These are phyloP conservation scores for Melipona quadrifasciata DNA, from an alignment of 1,140 invertebrate genomes.

Conservation along the genomic window DNA sequence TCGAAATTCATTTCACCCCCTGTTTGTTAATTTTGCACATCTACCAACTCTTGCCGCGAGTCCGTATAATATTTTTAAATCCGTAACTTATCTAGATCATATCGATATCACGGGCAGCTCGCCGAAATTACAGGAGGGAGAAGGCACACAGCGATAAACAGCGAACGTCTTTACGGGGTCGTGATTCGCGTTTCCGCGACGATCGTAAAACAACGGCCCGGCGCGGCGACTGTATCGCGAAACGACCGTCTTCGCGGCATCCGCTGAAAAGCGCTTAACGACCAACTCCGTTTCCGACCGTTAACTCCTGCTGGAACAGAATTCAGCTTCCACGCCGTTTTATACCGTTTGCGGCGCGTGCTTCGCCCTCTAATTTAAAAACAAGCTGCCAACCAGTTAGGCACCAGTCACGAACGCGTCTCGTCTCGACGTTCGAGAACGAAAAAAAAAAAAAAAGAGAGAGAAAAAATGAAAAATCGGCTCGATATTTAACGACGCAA, in stretches of 20 bases:
- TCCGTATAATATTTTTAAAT: no score
- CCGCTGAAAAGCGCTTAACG: conserved; percentile 54
- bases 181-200: conserved; percentile 43
- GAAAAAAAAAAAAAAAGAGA: neutral
- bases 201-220: conserved; percentile 42
- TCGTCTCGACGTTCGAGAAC: neutral
- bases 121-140: no score
- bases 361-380: conserved; percentile 57
- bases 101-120: no score
- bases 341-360: conserved; percentile 9
- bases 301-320: conserved; percentile 50
- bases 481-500: conserved; percentile 3
- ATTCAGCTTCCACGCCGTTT: conserved; percentile 15
- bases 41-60: no score
- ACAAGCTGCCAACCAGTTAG: conserved; percentile 1
- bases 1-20: no score
- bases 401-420: neutral
- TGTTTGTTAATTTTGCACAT: no score
- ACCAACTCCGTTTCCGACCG: conserved; percentile 49
- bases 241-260: conserved; percentile 11
- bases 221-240: no score
- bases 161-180: conserved; percentile 42
- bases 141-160: conserved; percentile 31
- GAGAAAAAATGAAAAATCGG: neutral
- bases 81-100: no score